Base-by-base conservation (phyloP, 2,113 vertebrate species). In the Pygathrix nemaeus region DNA sequence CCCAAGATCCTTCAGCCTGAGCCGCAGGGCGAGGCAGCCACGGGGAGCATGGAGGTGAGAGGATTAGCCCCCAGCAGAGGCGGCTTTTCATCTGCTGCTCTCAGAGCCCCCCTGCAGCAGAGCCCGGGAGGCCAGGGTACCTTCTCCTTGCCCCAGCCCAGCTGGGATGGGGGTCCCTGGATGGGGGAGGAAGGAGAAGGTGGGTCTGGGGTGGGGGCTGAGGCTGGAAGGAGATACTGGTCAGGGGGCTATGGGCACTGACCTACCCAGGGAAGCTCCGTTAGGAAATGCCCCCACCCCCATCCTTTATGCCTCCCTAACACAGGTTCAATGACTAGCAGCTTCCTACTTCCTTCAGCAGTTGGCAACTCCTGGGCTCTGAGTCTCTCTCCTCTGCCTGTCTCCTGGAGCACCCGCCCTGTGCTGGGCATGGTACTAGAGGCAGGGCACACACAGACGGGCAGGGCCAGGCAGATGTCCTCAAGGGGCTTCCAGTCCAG, bases 1-100 rank as follows among this genome's bases (percentile, higher is more conserved):
- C 86, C 45, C 35, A 20, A 95, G 61, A 97, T 97, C 97, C 92
- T 95, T 75, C 16, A 96, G 98, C 97, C 96, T 0, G 0, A 25
- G 90, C 50, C 0, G 75, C 92, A 89, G 75, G 7, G 86, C 52
- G 35, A 32, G 95, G 91, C 59, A 52, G 96, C 94, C 92, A 0
- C 0, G 57, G 83, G 80, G 80, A 94, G 94, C 0, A 0, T 3
- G 35, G 52, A 25, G 38, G 27, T 32, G 10, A 76, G 21, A 32
- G n/a, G 97, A 97, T 27, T 38, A n/a, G 23, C 0, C 0, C 3
- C 5, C 32, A 57, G 78, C 43, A 2, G 40, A 82, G 59, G 66
- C 5, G 0, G 83, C 94, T 96, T 96, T 93, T 88, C 80, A 96
- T 96, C 91, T 6, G 43, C 88, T 0, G 1, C 88, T 21, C 6